Evolutionary conservation across 2,797 vertebrate species (phyloP).

Genomic region (Coccyzus lansbergi): DNA sequence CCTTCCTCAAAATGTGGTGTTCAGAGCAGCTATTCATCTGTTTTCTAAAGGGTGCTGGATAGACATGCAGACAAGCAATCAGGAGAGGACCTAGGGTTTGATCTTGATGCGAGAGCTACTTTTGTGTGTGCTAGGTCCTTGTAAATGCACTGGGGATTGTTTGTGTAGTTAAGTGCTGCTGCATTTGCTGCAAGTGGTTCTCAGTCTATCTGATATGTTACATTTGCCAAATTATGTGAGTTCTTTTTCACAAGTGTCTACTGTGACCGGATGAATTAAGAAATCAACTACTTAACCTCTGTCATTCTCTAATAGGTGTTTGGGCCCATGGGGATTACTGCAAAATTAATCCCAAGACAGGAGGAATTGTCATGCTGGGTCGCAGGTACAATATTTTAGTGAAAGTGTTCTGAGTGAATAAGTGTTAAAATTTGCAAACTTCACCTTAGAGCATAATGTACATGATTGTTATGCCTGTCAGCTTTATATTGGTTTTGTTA

Average conservation of each 20-base stretch:
- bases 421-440: no score
- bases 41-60: background rate
- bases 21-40: background rate
- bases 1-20: background rate
- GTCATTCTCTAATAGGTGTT: constrained; percentile 76
- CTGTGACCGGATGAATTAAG: background rate
- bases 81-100: background rate
- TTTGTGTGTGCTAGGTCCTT: background rate
- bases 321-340: constrained; percentile 97
- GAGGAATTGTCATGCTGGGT: constrained; percentile 93
- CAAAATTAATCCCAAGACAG: constrained; percentile 94
- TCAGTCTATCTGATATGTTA: fast-evolving
- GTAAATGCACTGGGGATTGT: background rate
- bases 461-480: fast-evolving
- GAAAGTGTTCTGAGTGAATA: background rate
- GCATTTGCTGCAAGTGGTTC: background rate
- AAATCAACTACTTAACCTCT: background rate
- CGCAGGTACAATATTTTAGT: constrained; percentile 82
- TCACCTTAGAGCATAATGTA: background rate
- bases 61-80: background rate
- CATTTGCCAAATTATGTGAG: background rate
- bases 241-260: background rate
- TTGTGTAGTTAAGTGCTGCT: background rate
- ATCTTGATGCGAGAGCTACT: background rate
- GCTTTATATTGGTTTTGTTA: background rate